These are phyloP conservation scores for Bubo scandiacus DNA, from an alignment of 2,113 vertebrate genomes.

Conservation along the genomic window DNA sequence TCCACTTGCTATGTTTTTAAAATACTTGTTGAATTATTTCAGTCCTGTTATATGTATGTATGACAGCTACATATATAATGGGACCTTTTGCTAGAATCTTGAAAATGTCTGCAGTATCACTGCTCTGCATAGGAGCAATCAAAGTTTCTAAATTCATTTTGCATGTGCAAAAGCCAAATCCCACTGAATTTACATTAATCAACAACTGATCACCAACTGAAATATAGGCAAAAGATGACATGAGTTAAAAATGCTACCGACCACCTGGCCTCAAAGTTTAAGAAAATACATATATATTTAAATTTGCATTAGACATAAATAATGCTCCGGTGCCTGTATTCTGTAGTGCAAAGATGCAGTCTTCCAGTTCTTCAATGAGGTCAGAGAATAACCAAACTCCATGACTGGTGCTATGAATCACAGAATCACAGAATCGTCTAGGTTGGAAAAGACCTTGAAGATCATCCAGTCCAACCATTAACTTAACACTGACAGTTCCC, in stretches of 20 bases:
- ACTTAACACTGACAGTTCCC: no score
- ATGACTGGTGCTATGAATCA: not conserved
- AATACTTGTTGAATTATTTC: not conserved
- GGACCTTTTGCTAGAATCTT: not conserved
- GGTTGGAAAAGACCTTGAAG: no score
- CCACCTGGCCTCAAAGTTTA: not conserved
- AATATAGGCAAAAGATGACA: not conserved
- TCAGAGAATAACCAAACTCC: not conserved
- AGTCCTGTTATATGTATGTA: not conserved
- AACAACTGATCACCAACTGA: not conserved
- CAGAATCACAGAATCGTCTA: no score
- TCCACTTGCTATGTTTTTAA: not conserved
- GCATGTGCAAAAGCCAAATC: not conserved
- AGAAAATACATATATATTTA: not conserved
- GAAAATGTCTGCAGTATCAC: not conserved
- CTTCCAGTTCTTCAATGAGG: not conserved
- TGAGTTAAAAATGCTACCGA: not conserved
- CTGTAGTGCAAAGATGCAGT: not conserved
- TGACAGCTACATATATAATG: not conserved
- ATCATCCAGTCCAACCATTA: no score
- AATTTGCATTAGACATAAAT: not conserved
- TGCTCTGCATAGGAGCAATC: not conserved
- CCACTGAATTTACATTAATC: not conserved
- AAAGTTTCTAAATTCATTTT: not conserved
- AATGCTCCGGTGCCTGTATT: not conserved